These are phyloP conservation scores for Saturnia japonica DNA, from an alignment of 2,888 invertebrate genomes.

Conservation along the genomic window DNA sequence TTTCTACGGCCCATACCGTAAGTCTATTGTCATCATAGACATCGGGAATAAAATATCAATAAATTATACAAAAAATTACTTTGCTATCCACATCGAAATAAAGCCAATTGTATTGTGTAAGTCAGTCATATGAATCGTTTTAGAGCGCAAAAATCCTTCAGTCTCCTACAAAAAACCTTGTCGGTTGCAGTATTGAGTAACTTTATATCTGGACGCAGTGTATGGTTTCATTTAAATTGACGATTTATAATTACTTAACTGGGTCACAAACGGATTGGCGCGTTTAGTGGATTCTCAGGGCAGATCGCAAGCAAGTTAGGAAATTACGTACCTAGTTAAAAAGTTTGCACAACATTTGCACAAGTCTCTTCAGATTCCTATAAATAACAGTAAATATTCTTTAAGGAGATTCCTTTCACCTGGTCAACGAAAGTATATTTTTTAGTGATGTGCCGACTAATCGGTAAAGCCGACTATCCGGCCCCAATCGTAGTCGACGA, in stretches of 20 bases:
- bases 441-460: too few relatives aligned
- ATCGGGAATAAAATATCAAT: not conserved
- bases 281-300: slow-evolving; percentile 38
- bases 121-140: not conserved
- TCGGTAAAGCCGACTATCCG: too few relatives aligned
- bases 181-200: slow-evolving; percentile 1
- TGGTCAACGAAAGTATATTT: too few relatives aligned
- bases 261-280: slow-evolving; percentile 36
- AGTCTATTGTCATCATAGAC: not conserved
- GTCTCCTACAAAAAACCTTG: slow-evolving; percentile 9
- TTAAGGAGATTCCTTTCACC: not conserved
- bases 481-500: too few relatives aligned
- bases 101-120: not conserved
- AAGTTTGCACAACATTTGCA: not conserved
- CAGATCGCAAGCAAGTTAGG: slow-evolving; percentile 40
- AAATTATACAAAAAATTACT: not conserved
- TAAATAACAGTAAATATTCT: not conserved
- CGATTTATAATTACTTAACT: slow-evolving; percentile 37
- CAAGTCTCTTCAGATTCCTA: not conserved
- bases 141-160: not conserved
- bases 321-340: slow-evolving; percentile 17
- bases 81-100: not conserved
- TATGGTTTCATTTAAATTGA: slow-evolving; percentile 18
- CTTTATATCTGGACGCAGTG: slow-evolving; percentile 2
- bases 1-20: not conserved